Conservation (phyloP, 2,888 invertebrate species). For the Heliconius charithonia region DNA sequence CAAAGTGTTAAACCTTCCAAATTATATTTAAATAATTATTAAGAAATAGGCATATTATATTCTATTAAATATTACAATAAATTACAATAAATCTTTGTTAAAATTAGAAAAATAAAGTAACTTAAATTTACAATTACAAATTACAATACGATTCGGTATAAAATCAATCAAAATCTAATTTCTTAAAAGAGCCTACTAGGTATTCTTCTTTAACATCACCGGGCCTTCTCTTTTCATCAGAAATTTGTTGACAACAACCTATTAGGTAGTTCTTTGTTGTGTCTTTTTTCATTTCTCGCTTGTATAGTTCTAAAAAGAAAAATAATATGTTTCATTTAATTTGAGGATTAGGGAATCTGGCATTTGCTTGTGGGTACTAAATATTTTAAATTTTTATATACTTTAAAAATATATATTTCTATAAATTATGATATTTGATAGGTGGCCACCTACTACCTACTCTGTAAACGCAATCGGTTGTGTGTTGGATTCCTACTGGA, state of each 20-base stretch:
- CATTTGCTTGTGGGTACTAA: too few species aligned
- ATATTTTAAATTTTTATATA: too few species aligned
- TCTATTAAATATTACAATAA: constrained; percentile 11
- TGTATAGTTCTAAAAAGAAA: constrained; percentile 59
- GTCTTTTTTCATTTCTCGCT: constrained; percentile 63
- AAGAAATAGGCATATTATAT: neutral
- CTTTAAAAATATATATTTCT: too few species aligned
- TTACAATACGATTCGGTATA: neutral
- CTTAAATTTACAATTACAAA: neutral
- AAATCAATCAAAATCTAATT: constrained; percentile 69
- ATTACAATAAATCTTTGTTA: constrained; percentile 1
- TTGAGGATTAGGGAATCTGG: too few species aligned
- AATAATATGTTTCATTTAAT: constrained; percentile 44
- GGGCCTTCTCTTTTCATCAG: constrained; percentile 66
- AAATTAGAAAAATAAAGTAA: neutral
- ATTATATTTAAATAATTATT: constrained; percentile 13
- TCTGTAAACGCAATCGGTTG: too few species aligned
- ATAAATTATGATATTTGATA: too few species aligned
- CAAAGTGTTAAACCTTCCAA: neutral
- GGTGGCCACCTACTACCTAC: too few species aligned
- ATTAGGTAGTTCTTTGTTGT: constrained; percentile 60
- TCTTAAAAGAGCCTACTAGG: constrained; percentile 70
- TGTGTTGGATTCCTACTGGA: too few species aligned
- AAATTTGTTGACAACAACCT: constrained; percentile 62
- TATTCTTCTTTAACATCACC: constrained; percentile 63